phyloP scores from a whole-genome alignment of 2,888 invertebrate genomes.

The Euplexia lucipara region DNA sequence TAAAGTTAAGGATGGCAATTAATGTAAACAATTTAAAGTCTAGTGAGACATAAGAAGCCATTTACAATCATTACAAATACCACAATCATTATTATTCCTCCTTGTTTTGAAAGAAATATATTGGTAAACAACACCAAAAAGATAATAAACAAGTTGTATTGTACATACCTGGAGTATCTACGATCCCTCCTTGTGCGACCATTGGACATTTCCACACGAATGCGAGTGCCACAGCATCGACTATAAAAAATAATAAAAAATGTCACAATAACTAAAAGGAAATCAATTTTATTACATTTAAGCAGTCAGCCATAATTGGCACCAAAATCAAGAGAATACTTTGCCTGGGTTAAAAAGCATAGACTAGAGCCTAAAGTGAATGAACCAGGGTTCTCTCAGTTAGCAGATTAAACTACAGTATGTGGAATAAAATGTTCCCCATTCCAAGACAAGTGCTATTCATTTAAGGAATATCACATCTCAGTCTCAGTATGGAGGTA shows the following conservation, averaged over 20 bases:
- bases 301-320: background rate
- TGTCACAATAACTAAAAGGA: too few species aligned
- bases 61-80: background rate
- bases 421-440: constrained; percentile 80
- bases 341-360: background rate
- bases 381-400: too few species aligned
- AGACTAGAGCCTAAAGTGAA: too few species aligned
- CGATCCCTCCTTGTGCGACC: constrained; percentile 95
- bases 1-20: constrained; percentile 7
- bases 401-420: too few species aligned
- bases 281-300: too few species aligned
- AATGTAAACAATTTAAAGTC: background rate
- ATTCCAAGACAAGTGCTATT: constrained; percentile 80
- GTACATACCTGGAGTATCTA: constrained; percentile 81
- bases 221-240: constrained; percentile 96
- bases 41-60: background rate
- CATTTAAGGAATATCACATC: constrained; percentile 70
- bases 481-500: constrained; percentile 87
- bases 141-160: background rate
- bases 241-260: constrained; percentile 82
- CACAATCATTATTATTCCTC: constrained; percentile 33
- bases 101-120: constrained; percentile 21
- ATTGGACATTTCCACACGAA: constrained; percentile 98
- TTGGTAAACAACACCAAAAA: constrained; percentile 42
- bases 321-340: background rate